Evolutionary conservation across 2,888 invertebrate genomes (phyloP).

Genomic region (Sialis lutaria): DNA sequence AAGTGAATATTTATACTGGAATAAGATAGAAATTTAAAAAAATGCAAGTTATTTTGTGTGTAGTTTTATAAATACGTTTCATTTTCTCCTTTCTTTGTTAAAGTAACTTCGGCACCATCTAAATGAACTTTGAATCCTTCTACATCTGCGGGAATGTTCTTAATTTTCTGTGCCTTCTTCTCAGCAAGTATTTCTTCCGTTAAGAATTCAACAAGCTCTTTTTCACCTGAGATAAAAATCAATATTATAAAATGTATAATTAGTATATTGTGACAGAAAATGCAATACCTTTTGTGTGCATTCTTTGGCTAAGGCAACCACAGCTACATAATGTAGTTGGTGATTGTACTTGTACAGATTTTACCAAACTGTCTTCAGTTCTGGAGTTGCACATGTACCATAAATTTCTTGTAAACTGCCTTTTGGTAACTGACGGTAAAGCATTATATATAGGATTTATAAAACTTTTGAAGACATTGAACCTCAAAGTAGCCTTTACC

Average conservation of each 20-base stretch:
- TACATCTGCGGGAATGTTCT: slow-evolving; percentile 54
- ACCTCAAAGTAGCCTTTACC: slow-evolving; percentile 39
- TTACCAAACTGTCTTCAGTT: slow-evolving; percentile 15
- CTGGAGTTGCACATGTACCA: slow-evolving; percentile 50
- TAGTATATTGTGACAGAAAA: too few species aligned
- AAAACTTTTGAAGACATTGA: slow-evolving; percentile 17
- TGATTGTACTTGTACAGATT: slow-evolving; percentile 26
- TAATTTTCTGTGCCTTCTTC: slow-evolving; percentile 62
- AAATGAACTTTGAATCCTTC: slow-evolving; percentile 67
- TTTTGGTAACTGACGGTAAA: slow-evolving; percentile 25
- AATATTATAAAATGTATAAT: background rate
- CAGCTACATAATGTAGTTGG: slow-evolving; percentile 48
- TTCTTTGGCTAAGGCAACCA: slow-evolving; percentile 41
- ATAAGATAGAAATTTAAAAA: slow-evolving; percentile 8
- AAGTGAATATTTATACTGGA: slow-evolving; percentile 59
- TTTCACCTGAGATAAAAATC: slow-evolving; percentile 42
- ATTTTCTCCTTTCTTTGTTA: slow-evolving; percentile 51
- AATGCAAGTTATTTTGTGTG: background rate
- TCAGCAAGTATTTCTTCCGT: slow-evolving; percentile 89
- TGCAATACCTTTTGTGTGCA: slow-evolving; percentile 52
- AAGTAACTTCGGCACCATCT: slow-evolving; percentile 69
- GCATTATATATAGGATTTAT: slow-evolving; percentile 19
- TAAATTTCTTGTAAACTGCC: slow-evolving; percentile 48
- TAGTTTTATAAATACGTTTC: slow-evolving; percentile 37
- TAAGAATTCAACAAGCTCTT: slow-evolving; percentile 77